Percentiles rank a stretch among this genome's conserved stretches.
These are phyloP conservation scores for Lonchura striata DNA, from an alignment of 2,113 vertebrate species.

Conservation along the genomic window DNA sequence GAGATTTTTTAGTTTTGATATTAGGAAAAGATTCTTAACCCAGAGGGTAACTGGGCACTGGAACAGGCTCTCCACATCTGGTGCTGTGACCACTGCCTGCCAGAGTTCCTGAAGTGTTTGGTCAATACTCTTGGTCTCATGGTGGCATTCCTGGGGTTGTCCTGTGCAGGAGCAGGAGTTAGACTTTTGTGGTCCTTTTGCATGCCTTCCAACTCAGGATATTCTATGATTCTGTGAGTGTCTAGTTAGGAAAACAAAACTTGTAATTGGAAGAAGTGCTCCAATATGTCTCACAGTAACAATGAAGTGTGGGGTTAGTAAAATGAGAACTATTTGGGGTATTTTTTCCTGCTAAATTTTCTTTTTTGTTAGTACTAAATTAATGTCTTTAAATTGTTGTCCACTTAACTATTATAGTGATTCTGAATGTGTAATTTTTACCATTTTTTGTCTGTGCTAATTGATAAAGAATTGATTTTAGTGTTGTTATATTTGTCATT, in stretches of 20 bases:
- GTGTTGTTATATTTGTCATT: not conserved
- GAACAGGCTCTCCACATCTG: not conserved
- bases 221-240: not conserved
- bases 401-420: not conserved
- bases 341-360: not conserved
- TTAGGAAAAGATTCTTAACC: not conserved
- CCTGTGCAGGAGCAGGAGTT: not conserved
- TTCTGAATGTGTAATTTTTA: not conserved
- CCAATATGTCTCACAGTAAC: not conserved
- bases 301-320: not conserved
- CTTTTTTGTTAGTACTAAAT: not conserved
- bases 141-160: not conserved
- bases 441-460: not conserved
- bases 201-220: not conserved
- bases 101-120: not conserved
- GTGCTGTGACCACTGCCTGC: not conserved
- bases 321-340: not conserved
- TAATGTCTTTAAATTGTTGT: not conserved
- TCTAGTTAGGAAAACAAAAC: not conserved
- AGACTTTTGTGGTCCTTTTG: not conserved
- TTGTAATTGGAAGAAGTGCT: not conserved
- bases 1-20: not conserved
- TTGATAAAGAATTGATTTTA: not conserved
- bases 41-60: not conserved
- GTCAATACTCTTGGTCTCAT: accelerated